A percentile compares a stretch with the other conserved stretches of the same genome.
These are phyloP conservation scores for Leuciscus waleckii DNA, from an alignment of 2,797 vertebrate species.

Conservation along the genomic window DNA sequence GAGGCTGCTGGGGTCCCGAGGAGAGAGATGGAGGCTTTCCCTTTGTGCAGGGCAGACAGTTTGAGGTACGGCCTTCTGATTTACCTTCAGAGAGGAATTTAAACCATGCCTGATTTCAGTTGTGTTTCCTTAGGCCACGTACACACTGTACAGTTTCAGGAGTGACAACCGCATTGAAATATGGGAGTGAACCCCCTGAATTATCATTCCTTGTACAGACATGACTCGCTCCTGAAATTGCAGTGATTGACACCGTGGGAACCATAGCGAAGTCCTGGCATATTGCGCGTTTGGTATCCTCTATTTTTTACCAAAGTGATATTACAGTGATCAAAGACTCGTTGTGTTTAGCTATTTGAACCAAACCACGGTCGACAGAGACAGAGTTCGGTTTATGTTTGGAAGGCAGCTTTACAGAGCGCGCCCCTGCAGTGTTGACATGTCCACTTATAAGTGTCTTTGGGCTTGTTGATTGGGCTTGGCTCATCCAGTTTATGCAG, in stretches of 20 bases:
- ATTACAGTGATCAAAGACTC: neutral
- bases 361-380: neutral
- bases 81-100: neutral
- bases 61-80: conserved; percentile 82
- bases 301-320: neutral
- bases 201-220: neutral
- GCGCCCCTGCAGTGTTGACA: neutral
- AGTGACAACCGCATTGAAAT: neutral
- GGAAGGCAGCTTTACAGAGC: neutral
- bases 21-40: conserved; percentile 84
- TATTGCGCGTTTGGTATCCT: neutral
- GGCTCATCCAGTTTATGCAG: neutral
- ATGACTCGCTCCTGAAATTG: neutral
- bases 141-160: neutral
- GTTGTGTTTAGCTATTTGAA: neutral
- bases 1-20: conserved; percentile 86
- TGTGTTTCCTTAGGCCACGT: neutral
- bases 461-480: neutral
- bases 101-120: neutral
- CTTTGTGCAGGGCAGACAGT: conserved; percentile 85
- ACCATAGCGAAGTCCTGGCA: neutral
- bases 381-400: neutral
- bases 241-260: neutral
- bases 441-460: neutral
- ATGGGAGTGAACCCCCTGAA: neutral